phyloP scores from a whole-genome alignment of 2,113 vertebrate genomes.

The Epinephelus moara region DNA sequence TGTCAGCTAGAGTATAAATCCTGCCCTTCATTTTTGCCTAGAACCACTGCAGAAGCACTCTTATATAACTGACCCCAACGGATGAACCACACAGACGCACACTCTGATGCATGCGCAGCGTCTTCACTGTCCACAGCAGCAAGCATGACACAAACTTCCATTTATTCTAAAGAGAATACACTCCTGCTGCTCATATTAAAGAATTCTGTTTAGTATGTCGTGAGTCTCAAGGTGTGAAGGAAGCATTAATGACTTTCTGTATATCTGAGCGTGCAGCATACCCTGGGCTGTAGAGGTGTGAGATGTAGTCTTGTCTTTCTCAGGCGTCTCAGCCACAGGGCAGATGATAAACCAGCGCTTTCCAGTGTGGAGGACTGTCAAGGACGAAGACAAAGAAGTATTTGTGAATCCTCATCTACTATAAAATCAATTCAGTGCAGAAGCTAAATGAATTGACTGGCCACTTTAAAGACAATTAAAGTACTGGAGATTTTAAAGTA shows the following conservation, averaged over 20 bases:
- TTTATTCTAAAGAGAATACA: constrained; percentile 11
- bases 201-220: not conserved
- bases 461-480: not conserved
- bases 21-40: constrained; percentile 86
- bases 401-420: constrained; percentile 10
- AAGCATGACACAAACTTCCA: not conserved
- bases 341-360: constrained; percentile 99
- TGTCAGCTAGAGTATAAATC: constrained; percentile 65
- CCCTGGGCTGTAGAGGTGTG: constrained; percentile 63
- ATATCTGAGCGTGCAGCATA: constrained; percentile 39
- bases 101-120: constrained; percentile 10
- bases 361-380: constrained; percentile 94
- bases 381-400: constrained; percentile 52
- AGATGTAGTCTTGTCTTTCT: constrained; percentile 74
- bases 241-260: not conserved
- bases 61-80: constrained; percentile 74
- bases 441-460: not conserved
- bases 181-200: not conserved
- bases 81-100: constrained; percentile 26
- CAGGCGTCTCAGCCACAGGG: constrained; percentile 93
- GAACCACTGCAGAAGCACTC: constrained; percentile 59
- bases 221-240: not conserved
- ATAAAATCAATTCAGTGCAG: constrained; percentile 11
- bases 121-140: constrained; percentile 33
- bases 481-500: not conserved